Conservation (phyloP, 2,797 vertebrate genomes). For the Halcyon badia region DNA sequence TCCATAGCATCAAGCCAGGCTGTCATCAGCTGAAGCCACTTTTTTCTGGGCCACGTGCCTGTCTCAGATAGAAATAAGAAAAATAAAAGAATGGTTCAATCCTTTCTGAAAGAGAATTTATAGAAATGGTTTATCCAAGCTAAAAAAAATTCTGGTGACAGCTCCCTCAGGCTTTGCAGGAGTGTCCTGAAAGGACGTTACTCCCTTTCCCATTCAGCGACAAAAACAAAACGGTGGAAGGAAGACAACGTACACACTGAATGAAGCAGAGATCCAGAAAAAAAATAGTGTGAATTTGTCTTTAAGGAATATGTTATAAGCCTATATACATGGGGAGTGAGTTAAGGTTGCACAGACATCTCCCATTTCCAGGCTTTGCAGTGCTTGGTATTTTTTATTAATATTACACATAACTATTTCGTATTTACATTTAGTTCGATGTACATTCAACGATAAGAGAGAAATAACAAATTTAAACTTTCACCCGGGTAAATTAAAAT, state of each 20-base stretch:
- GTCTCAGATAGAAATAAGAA: neutral
- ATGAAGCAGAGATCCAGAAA: neutral
- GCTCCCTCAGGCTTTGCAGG: neutral
- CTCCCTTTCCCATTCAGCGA: neutral
- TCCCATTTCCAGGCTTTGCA: neutral
- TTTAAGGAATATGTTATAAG: neutral
- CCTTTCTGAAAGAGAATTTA: neutral
- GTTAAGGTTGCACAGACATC: neutral
- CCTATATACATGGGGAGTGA: neutral
- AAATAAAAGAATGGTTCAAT: neutral
- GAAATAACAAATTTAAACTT: neutral
- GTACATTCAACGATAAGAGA: neutral
- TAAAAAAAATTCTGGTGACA: neutral
- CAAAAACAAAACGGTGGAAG: neutral
- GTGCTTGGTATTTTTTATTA: neutral
- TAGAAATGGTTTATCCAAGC: neutral
- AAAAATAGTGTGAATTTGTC: neutral
- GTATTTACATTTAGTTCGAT: neutral
- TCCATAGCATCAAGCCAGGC: neutral
- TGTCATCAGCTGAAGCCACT: neutral
- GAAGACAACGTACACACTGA: neutral
- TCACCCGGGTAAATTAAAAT: neutral
- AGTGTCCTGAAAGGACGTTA: conserved; percentile 9
- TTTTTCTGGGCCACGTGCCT: neutral
- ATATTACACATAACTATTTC: neutral